These are phyloP conservation scores for Callithrix jacchus DNA, from an alignment of 2,113 vertebrate species.

Conservation along the genomic window DNA sequence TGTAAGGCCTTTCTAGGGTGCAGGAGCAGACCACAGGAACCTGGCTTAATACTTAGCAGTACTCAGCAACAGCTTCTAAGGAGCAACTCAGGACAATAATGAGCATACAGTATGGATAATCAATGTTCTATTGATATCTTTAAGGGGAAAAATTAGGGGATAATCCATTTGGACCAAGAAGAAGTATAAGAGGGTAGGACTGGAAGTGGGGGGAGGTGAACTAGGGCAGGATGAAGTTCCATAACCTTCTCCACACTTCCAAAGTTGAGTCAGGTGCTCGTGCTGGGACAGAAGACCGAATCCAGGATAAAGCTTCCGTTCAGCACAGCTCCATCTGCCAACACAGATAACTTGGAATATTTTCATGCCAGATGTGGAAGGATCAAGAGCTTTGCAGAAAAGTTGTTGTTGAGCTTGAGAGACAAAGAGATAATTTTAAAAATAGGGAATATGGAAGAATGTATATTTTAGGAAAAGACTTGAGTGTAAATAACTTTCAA, in stretches of 20 bases:
- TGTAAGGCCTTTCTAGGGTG: background rate
- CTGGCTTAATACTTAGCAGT: background rate
- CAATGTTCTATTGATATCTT: background rate
- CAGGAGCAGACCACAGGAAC: background rate
- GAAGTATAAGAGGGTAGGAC: background rate
- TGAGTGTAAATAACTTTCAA: background rate
- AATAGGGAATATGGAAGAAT: background rate
- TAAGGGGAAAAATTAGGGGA: background rate
- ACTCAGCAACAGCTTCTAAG: background rate
- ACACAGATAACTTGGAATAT: background rate
- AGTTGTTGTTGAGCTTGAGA: background rate
- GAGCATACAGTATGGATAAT: background rate
- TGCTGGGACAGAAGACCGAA: background rate
- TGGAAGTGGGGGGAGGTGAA: background rate
- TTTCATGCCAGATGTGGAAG: slow-evolving; percentile 21
- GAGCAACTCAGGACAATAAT: background rate
- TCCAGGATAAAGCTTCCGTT: background rate
- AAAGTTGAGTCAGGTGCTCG: background rate
- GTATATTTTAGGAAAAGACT: slow-evolving; percentile 25
- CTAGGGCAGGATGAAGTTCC: background rate
- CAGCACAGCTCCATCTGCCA: background rate
- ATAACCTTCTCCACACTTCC: background rate
- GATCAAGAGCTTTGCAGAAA: slow-evolving; percentile 17
- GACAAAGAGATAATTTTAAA: slow-evolving; percentile 12
- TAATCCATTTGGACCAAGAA: background rate